Evolutionary conservation across 2,888 invertebrate genomes (phyloP), one percentile per base, ranked within the genome.

Genomic region (Aethes cnicana): DNA sequence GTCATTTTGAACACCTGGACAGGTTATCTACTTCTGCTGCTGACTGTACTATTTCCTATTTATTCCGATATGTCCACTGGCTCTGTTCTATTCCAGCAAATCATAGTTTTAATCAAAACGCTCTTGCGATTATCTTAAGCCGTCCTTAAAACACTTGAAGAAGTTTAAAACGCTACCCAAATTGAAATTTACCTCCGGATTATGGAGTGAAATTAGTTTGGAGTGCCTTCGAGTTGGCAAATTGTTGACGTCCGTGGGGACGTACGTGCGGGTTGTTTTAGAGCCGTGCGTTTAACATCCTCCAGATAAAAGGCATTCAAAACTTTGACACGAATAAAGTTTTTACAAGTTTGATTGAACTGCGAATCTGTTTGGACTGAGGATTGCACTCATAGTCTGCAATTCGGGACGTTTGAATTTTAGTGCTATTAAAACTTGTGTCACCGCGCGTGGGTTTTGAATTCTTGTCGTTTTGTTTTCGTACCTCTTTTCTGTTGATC

Each of bases 181-280:
- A 56, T 35, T 43, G 63, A 58, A 64, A 62, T 59, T 59, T 59
- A 58, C 57, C 35, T 42, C 56, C 57, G 68, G 66, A 68, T 70
- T 74, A 70, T 64, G 62, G 62, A 68, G 64, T 65, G 68, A 77
- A 79, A 77, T 76, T 79, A 77, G 77, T 79, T 79, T 72, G 58
- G 68, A 77, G 72, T 64, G 68, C 64, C 72, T 66, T 56, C 53
- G 58, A 72, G 68, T 74, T 66, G 47, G 69, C 63, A 59, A 60
- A 63, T 62, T 62, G 59, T 57, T 46, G 64, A 62, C 63, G 69
- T 72, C 73, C 73, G 68, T 32, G 55, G 66, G 60, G 52, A 44
- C 43, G 35, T 28, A 12, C 52, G 74, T 71, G 68, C 57, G 64
- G 63, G 59, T 42, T 69, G 68, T 70, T 77, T 77, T 69, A 67